These are phyloP conservation scores for Brienomyrus longianalis DNA, from an alignment of 2,113 vertebrate species.

Conservation along the genomic window DNA sequence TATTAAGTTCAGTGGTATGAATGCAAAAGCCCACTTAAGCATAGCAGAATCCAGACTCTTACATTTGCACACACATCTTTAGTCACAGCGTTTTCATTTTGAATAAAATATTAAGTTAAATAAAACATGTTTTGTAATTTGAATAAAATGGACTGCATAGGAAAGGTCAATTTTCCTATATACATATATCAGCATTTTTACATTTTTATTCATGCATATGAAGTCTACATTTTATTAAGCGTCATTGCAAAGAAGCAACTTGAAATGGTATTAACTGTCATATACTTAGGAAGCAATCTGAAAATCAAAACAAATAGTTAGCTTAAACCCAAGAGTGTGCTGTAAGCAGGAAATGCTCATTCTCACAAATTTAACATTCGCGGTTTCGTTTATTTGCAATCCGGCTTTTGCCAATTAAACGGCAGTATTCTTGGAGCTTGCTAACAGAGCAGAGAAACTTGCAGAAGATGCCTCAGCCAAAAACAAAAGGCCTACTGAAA, in stretches of 20 bases:
- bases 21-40: background rate
- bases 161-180: background rate
- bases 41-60: background rate
- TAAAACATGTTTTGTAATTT: background rate
- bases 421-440: background rate
- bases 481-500: background rate
- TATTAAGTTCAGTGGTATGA: constrained; percentile 5
- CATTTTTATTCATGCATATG: background rate
- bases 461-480: background rate
- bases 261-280: background rate
- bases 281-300: background rate
- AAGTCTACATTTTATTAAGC: background rate
- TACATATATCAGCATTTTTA: background rate
- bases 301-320: background rate
- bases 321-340: background rate
- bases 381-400: background rate
- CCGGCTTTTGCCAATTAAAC: background rate
- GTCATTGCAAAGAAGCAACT: background rate
- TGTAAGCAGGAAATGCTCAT: background rate
- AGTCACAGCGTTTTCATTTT: background rate
- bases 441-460: background rate
- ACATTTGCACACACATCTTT: background rate
- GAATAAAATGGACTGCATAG: background rate
- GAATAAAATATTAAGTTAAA: background rate
- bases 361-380: background rate